A percentile compares a stretch with the other conserved stretches of the same genome.
phyloP scores from a whole-genome alignment of 2,888 invertebrate genomes.

The Thecocarcelia acutangulata region DNA sequence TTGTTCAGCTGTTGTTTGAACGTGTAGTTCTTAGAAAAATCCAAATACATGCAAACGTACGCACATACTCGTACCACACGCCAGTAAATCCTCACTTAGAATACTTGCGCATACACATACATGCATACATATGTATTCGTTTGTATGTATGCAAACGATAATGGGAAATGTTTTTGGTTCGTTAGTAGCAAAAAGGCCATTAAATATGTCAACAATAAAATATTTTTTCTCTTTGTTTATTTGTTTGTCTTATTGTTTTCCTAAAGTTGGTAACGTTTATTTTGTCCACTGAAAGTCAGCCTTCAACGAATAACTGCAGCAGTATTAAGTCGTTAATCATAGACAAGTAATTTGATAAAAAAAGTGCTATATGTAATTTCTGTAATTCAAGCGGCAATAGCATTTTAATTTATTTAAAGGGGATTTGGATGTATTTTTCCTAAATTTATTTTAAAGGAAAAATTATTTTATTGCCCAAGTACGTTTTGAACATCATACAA shows the following conservation, averaged over 20 bases:
- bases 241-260: conserved; percentile 39
- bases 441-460: too few relatives aligned
- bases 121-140: not conserved
- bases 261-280: conserved; percentile 50
- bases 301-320: conserved; percentile 5
- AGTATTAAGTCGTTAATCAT: conserved; percentile 41
- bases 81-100: too few relatives aligned
- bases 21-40: conserved; percentile 10
- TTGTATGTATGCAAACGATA: not conserved
- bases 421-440: too few relatives aligned
- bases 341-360: conserved; percentile 29
- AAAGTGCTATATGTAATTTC: too few relatives aligned
- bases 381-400: too few relatives aligned
- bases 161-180: not conserved
- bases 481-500: too few relatives aligned
- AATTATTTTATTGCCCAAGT: too few relatives aligned
- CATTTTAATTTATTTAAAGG: too few relatives aligned
- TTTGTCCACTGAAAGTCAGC: conserved; percentile 3
- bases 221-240: conserved; percentile 20
- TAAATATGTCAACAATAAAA: conserved; percentile 57
- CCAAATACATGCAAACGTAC: not conserved
- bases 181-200: conserved; percentile 44
- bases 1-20: conserved; percentile 39
- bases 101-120: too few relatives aligned
- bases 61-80: not conserved